Percentiles rank a stretch among this genome's conserved stretches.
These are phyloP conservation scores for Malurus cyaneus DNA, from an alignment of 2,113 vertebrate genomes.

Conservation along the genomic window DNA sequence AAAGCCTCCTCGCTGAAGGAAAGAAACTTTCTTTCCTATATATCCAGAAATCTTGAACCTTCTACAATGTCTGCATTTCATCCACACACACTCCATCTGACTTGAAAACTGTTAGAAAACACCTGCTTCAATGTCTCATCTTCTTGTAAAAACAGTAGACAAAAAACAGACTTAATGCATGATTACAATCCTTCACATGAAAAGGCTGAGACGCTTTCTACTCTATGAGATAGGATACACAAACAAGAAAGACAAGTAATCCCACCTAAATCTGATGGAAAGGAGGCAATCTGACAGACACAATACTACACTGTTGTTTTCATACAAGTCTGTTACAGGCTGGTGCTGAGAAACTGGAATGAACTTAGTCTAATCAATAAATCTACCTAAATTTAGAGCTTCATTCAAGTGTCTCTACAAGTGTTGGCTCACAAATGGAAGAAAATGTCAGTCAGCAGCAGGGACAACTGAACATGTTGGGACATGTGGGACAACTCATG, in stretches of 20 bases:
- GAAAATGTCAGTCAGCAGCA: background rate
- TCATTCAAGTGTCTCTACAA: background rate
- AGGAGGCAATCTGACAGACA: background rate
- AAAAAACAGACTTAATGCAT: background rate
- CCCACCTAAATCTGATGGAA: background rate
- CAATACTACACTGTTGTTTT: background rate
- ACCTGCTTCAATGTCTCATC: background rate
- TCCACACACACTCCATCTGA: background rate
- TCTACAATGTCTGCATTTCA: background rate
- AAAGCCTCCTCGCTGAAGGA: background rate
- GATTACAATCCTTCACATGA: background rate
- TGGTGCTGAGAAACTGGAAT: background rate
- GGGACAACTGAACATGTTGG: background rate
- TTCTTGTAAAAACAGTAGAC: background rate
- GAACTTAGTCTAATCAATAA: background rate
- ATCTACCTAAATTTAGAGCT: slow-evolving; percentile 7
- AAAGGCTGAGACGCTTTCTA: background rate
- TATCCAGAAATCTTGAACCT: background rate
- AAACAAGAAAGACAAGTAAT: background rate
- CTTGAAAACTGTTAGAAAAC: slow-evolving; percentile 7
- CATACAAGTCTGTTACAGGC: background rate
- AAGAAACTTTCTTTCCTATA: background rate
- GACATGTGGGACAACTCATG: background rate
- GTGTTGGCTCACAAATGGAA: background rate
- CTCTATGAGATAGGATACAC: background rate